Evolutionary conservation across 2,797 vertebrate genomes (phyloP).

Genomic region (Enteromius unitaeniatus): DNA sequence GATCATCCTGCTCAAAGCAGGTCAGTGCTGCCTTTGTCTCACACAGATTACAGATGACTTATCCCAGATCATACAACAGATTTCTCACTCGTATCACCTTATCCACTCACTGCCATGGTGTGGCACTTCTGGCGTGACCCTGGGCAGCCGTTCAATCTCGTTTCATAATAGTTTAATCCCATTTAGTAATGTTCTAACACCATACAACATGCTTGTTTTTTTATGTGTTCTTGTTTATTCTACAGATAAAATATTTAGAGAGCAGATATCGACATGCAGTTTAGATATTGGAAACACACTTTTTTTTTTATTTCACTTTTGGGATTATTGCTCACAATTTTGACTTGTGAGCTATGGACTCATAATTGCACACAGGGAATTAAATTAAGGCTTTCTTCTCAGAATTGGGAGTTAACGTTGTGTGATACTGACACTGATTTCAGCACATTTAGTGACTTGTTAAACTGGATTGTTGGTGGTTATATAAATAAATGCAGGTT

Average conservation of each 20-base stretch:
- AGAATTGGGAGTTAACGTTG: not conserved
- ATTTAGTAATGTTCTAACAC: not conserved
- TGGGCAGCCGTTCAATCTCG: not conserved
- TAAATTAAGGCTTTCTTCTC: too few relatives aligned
- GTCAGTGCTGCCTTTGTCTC: conserved; percentile 72
- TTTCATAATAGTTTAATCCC: not conserved
- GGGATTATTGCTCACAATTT: not conserved
- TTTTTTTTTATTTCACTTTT: too few relatives aligned
- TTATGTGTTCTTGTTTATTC: not conserved
- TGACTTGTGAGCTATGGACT: not conserved
- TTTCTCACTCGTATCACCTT: not conserved
- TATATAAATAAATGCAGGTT: not conserved
- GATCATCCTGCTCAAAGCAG: conserved; percentile 93
- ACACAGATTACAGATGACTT: not conserved
- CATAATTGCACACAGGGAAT: too few relatives aligned
- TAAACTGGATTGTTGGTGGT: not conserved
- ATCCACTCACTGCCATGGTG: not conserved
- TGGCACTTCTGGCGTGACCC: conserved; percentile 4
- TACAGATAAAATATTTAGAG: not conserved
- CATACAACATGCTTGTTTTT: not conserved
- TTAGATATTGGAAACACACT: not conserved
- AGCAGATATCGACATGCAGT: not conserved
- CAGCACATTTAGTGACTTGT: not conserved
- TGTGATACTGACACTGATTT: not conserved
- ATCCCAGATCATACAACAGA: conserved; percentile 37